Conservation (phyloP, 2,888 invertebrate genomes). For the Allolobophora icterica region DNA sequence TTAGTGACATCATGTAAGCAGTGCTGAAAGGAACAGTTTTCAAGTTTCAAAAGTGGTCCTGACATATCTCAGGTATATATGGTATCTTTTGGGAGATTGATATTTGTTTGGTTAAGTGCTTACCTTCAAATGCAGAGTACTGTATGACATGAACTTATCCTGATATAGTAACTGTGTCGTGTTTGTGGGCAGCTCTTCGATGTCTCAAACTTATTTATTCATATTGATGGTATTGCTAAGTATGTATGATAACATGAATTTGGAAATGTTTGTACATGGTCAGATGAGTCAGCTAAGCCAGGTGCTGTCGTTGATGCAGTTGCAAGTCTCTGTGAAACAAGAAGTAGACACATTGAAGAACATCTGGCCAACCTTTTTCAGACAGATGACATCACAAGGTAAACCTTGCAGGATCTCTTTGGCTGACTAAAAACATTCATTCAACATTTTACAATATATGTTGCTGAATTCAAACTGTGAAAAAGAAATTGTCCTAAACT, state of each 20-base stretch:
- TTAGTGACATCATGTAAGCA: too few relatives aligned
- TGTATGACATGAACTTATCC: neutral
- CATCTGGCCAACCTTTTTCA: conserved; percentile 23
- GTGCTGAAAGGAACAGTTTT: too few relatives aligned
- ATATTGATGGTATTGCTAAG: neutral
- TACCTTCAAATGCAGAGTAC: neutral
- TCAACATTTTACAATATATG: too few relatives aligned
- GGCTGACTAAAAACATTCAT: too few relatives aligned
- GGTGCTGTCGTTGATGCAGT: conserved; percentile 23
- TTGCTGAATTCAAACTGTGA: too few relatives aligned
- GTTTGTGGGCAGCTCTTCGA: neutral
- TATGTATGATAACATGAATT: neutral
- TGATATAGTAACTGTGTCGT: too few relatives aligned
- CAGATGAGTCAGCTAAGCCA: neutral
- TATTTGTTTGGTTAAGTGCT: too few relatives aligned
- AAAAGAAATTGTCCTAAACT: too few relatives aligned
- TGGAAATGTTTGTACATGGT: neutral
- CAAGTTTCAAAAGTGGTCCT: too few relatives aligned
- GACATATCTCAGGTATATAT: too few relatives aligned
- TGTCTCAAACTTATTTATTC: neutral
- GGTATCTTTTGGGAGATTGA: too few relatives aligned
- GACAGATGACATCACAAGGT: neutral
- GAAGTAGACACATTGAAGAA: neutral
- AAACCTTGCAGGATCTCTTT: too few relatives aligned
- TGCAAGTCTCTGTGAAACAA: neutral